phyloP scores from a whole-genome alignment of 2,113 vertebrate genomes.

The cattle (Bos taurus) region ARS-UCD2.0 NC_037328.1:110728001-110728500 shows the following conservation, averaged over 20 bases:
- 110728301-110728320: not conserved
- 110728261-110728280: not conserved
- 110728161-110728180: conserved; percentile 16
- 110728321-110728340: not conserved
- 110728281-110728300: not conserved
- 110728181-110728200: not conserved
- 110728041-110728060: not conserved
- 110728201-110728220: not conserved
- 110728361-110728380: not conserved
- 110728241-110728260: not conserved
- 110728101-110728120: not conserved
- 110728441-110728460: not conserved
- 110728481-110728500: not conserved
- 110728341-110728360: not conserved
- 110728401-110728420: not conserved
- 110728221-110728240: not conserved
- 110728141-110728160: not conserved
- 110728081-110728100: not conserved
- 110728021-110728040: not conserved
- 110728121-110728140: not conserved
- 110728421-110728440: not conserved
- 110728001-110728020: not conserved
- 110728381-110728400: not conserved
- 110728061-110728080: not conserved
- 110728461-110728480: not conserved